phyloP scores from a whole-genome alignment of 2,797 vertebrate genomes.

The Melanotaenia trifasciata region DNA sequence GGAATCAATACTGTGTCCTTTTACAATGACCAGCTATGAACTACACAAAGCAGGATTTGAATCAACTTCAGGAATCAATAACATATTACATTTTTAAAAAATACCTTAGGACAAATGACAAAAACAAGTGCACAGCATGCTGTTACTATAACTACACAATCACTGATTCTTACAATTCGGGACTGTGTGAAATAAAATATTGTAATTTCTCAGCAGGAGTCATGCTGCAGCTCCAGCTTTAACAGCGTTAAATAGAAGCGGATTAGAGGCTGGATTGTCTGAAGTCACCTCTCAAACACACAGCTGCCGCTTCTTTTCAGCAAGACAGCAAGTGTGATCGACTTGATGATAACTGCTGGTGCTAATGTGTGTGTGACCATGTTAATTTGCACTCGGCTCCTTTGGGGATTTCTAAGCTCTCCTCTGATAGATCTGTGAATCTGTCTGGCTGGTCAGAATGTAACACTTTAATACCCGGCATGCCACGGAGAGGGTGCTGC shows the following conservation, averaged over 20 bases:
- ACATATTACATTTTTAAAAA: background rate
- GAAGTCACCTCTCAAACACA: constrained; percentile 38
- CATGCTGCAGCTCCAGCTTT: constrained; percentile 8
- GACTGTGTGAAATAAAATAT: background rate
- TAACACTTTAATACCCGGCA: constrained; percentile 62
- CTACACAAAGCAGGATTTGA: constrained; percentile 11
- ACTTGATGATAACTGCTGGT: constrained; percentile 59
- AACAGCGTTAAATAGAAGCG: constrained; percentile 25
- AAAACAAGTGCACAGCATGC: background rate
- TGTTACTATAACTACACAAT: constrained; percentile 1
- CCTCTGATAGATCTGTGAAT: constrained; percentile 69
- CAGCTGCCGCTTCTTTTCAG: constrained; percentile 52
- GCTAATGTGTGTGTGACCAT: constrained; percentile 68
- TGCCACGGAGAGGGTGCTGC: constrained; percentile 54
- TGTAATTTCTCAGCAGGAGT: constrained; percentile 20
- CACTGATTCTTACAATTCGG: background rate
- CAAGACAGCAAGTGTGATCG: constrained; percentile 53
- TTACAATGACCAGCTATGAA: constrained; percentile 15
- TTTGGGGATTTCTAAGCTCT: constrained; percentile 57
- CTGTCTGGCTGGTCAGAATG: constrained; percentile 55
- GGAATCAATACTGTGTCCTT: constrained; percentile 31
- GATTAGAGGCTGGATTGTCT: constrained; percentile 50
- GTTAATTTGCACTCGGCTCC: constrained; percentile 71
- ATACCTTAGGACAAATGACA: background rate
- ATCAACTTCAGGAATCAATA: constrained; percentile 5